phyloP scores from a whole-genome alignment of 2,113 vertebrate genomes.

The Chaetodon auriga region DNA sequence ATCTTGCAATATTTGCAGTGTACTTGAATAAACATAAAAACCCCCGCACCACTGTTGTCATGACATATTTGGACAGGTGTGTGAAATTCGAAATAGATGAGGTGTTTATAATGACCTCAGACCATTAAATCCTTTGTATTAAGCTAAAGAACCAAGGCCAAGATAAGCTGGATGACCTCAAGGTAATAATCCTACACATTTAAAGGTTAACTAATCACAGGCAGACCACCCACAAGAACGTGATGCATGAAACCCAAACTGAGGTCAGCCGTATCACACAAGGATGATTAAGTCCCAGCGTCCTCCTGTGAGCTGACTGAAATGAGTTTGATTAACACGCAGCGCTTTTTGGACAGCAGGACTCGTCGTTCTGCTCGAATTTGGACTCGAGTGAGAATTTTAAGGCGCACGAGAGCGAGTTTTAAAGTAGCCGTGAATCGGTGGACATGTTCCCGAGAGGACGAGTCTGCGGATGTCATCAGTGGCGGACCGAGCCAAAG shows the following conservation, averaged over 20 bases:
- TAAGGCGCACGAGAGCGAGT: constrained; percentile 39
- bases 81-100: constrained; percentile 58
- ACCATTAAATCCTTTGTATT: constrained; percentile 48
- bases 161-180: constrained; percentile 28
- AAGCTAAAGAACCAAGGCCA: constrained; percentile 6
- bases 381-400: constrained; percentile 44
- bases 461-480: constrained; percentile 80
- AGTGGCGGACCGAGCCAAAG: constrained; percentile 53
- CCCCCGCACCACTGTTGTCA: constrained; percentile 13
- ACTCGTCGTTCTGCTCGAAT: constrained; percentile 6
- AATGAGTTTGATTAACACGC: constrained; percentile 6
- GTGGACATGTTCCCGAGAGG: constrained; percentile 66
- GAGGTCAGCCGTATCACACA: not conserved
- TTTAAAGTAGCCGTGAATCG: constrained; percentile 48
- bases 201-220: constrained; percentile 33
- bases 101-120: constrained; percentile 49
- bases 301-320: not conserved
- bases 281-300: not conserved
- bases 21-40: constrained; percentile 56
- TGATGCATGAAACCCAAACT: constrained; percentile 39
- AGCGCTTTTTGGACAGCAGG: not conserved
- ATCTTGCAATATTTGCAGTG: constrained; percentile 60
- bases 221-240: constrained; percentile 66
- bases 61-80: constrained; percentile 65
- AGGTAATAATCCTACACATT: constrained; percentile 38